Evolutionary conservation across 2,888 invertebrate genomes (phyloP).

Genomic region (Hoplodrina ambigua): DNA sequence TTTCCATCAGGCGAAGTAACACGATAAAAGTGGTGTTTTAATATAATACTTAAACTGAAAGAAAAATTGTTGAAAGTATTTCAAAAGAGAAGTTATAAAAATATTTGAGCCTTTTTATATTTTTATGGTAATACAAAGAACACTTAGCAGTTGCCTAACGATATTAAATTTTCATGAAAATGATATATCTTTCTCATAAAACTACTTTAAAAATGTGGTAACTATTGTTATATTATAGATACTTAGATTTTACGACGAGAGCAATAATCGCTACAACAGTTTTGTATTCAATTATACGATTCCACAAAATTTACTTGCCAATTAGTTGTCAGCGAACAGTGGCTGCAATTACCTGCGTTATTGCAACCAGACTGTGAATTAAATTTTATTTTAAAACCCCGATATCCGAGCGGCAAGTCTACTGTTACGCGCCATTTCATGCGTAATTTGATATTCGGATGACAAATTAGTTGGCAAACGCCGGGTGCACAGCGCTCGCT

Average conservation of each 20-base stretch:
- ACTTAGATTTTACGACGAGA: constrained; percentile 14
- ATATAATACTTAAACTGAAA: constrained; percentile 43
- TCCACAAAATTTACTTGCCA: constrained; percentile 81
- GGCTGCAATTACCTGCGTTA: constrained; percentile 78
- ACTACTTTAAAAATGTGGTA: constrained; percentile 19
- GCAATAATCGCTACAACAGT: constrained; percentile 52
- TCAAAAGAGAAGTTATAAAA: constrained; percentile 51
- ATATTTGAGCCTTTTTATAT: constrained; percentile 49
- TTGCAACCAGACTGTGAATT: constrained; percentile 80
- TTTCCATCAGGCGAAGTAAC: constrained; percentile 34
- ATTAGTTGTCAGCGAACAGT: constrained; percentile 78
- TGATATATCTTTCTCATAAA: constrained; percentile 30
- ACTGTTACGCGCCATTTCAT: constrained; percentile 87
- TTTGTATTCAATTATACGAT: constrained; percentile 72
- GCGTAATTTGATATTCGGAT: constrained; percentile 89
- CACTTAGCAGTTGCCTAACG: constrained; percentile 35
- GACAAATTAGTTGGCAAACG: constrained; percentile 88
- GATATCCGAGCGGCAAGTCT: constrained; percentile 80
- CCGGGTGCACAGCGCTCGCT: constrained; percentile 74
- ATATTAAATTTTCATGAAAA: constrained; percentile 43
- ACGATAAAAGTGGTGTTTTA: constrained; percentile 45
- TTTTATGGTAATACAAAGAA: constrained; percentile 52
- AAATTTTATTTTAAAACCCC: constrained; percentile 86
- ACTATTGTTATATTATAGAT: constrained; percentile 22
- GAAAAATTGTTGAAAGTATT: constrained; percentile 48